Base-by-base conservation (phyloP, 2,888 invertebrate species). In the Apotomis turbidana region DNA sequence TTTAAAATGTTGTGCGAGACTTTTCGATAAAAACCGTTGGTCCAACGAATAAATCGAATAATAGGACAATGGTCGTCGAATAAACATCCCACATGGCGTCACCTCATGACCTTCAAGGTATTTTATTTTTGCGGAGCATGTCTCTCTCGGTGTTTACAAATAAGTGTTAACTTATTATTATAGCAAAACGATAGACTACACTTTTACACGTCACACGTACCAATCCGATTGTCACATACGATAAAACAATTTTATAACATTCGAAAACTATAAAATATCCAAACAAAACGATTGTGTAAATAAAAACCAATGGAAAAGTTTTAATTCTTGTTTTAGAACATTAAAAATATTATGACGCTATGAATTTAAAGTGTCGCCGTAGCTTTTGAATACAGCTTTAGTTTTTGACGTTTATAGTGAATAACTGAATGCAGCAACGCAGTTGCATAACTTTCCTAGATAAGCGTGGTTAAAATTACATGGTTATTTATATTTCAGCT, bases 291-390 rank as follows among this genome's bases (percentile, higher is more conserved):
- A 79, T 85, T 81, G 80, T 83, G 85, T 87, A 87, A 90, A 89
- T 89, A 89, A 88, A 81, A 88, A 81, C 80, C 89, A 88, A 86
- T 87, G 88, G 88, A 87, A 80, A 85, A 71, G 76, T 80, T 80
- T 80, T 79, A 75, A 79, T 81, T 85, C 80, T 82, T 81, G 83
- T 82, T 86, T 83, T 78, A 82, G 83, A 84, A 80, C 88, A 88
- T 91, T 90, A 91, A 91, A 91, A 89, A 85, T 82, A 77, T 91
- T 90, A 91, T 85, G 85, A 83, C 74, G 83, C 78, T 87, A 89
- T 93, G 85, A 93, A 93, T 93, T 90, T 80, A 72, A 78, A 82
- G 83, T 87, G 90, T 90, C 91, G 80, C 87, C 85, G 85, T 85
- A 81, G 86, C 84, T 89, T 90, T 87, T 55, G 64, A 79, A 79